phyloP scores from a whole-genome alignment of 2,888 invertebrate genomes.

The Ommatoiulus sabulosus region DNA sequence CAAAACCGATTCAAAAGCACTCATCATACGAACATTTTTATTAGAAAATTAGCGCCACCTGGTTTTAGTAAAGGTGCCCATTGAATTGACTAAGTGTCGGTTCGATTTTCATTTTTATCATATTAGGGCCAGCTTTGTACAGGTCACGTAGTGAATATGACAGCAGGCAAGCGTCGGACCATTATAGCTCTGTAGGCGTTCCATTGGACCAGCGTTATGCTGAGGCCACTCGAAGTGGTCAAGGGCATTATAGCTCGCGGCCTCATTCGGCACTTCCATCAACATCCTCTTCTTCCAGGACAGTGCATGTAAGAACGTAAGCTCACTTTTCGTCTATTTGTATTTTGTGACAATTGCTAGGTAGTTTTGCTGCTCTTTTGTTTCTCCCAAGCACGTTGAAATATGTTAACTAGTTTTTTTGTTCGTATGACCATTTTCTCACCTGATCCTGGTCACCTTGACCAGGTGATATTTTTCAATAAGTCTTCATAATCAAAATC shows the following conservation, averaged over 20 bases:
- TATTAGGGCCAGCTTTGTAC: constrained; percentile 8
- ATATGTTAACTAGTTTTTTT: not conserved
- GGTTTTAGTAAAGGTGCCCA: not conserved
- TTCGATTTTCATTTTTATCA: not conserved
- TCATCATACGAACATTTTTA: too few relatives aligned
- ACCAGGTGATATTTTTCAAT: too few relatives aligned
- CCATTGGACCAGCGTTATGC: constrained; percentile 42
- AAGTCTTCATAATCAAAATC: too few relatives aligned
- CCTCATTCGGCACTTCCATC: constrained; percentile 57
- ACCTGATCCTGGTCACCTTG: too few relatives aligned
- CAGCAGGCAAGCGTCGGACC: constrained; percentile 47
- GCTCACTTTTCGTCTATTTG: constrained; percentile 62
- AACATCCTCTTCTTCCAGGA: constrained; percentile 62
- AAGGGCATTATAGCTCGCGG: constrained; percentile 58
- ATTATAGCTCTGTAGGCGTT: not conserved
- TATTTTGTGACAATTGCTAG: constrained; percentile 47
- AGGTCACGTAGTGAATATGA: constrained; percentile 54
- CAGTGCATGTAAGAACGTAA: constrained; percentile 67
- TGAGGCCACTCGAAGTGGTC: constrained; percentile 58
- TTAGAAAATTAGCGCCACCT: not conserved
- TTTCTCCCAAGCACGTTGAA: not conserved
- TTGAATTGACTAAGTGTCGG: not conserved
- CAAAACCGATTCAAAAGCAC: too few relatives aligned
- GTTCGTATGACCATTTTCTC: not conserved
- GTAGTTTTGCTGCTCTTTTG: constrained; percentile 10